Base-by-base conservation (phyloP, 2,888 invertebrate genomes). In the Pachydiplax longipennis region DNA sequence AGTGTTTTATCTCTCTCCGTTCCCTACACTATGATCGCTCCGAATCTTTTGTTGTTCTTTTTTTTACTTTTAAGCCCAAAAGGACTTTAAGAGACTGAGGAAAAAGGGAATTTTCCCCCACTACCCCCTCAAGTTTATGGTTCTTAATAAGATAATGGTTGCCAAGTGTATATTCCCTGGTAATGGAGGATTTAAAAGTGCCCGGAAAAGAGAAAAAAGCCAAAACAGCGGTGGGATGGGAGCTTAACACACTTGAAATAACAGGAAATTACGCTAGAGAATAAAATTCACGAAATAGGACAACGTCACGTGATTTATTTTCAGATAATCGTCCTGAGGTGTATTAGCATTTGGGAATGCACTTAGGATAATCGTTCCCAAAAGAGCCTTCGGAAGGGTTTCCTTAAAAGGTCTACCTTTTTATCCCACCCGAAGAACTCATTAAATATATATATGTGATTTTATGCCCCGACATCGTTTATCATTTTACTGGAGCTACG, bases 101-200 rank as follows among this genome's bases (percentile, higher is more conserved):
- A 40, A 87, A 87, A 61, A 87, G 31, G 31, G n/a, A 31, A 83
- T 18, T 73, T 25, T 31, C 73, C 73, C 73, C 31, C 73, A 13
- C 31, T 12, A 73, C 31, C 25, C 25, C 25, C 31, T 31, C 2
- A 73, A 73, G 48, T 87, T 87, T 87, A 87, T 61, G 87, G 87
- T 58, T 61, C 61, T 65, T 87, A 87, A 87, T 87, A 65, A 87
- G 87, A 87, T 87, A 87, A 87, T 87, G 87, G 37, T 61, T 87
- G 37, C 31, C 53, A 83, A 83, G 31, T 65, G n/a, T 37, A 87
- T 87, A 87, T 61, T 37, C 65, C 31, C 12, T 31, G 13, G 25
- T 31, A 73, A 73, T 25, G 73, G 73, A 25, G 73, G 31, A 44
- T 48, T 82, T 53, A 81, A n/a, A 40, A 81, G 22, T n/a, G 81